A percentile compares a stretch with the other conserved stretches of the same genome.
These are phyloP conservation scores for Phalloptychus januarius DNA, from an alignment of 2,797 vertebrate genomes.

Conservation along the genomic window DNA sequence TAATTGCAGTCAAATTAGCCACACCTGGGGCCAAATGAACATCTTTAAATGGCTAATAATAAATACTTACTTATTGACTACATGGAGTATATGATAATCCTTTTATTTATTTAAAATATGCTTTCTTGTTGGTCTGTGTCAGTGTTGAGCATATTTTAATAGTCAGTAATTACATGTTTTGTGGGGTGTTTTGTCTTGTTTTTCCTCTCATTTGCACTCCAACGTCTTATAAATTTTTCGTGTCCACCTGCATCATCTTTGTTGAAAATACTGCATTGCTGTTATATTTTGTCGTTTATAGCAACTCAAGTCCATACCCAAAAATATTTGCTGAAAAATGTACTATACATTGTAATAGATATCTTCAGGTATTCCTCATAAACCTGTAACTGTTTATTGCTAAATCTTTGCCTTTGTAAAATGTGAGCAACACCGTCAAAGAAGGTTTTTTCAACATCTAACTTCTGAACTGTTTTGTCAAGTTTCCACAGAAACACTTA, in stretches of 20 bases:
- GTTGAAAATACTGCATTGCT: conserved; percentile 18
- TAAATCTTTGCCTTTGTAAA: not conserved
- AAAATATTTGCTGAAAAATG: not conserved
- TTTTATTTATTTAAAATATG: conserved; percentile 31
- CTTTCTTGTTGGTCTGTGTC: conserved; percentile 31
- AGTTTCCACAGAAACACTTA: not conserved
- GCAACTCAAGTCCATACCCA: not conserved
- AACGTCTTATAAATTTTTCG: conserved; percentile 34
- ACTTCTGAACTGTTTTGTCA: not conserved
- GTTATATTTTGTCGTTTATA: conserved; percentile 12
- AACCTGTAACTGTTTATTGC: not conserved
- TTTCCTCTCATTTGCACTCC: conserved; percentile 32
- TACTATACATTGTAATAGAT: not conserved
- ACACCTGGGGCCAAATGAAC: conserved; percentile 35
- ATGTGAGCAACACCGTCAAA: not conserved
- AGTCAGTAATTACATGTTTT: conserved; percentile 6
- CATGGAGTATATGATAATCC: conserved; percentile 26
- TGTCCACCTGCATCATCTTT: conserved; percentile 16
- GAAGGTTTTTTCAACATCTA: not conserved
- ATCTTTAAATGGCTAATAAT: conserved; percentile 20
- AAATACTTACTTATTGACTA: conserved; percentile 30
- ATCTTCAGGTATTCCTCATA: not conserved
- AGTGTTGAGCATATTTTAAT: conserved; percentile 29
- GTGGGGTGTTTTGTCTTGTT: conserved; percentile 9
- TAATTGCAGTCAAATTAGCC: conserved; percentile 38